Conservation (phyloP, 2,113 vertebrate species). For the Cinclus cinclus region DNA sequence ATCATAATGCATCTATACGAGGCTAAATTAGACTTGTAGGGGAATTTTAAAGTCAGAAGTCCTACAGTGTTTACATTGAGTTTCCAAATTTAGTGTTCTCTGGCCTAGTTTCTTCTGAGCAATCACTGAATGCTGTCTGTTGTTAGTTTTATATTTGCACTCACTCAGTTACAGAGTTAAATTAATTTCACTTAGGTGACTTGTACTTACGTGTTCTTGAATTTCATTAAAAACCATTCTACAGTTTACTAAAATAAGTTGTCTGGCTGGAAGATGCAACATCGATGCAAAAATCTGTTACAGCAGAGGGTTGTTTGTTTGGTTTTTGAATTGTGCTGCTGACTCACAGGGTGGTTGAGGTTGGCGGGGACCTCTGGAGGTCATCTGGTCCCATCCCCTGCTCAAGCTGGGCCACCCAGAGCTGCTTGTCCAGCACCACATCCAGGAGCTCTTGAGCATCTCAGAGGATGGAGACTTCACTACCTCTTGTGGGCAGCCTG, state of each 20-base stretch:
- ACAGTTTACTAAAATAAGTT: not conserved
- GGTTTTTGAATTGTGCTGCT: not conserved
- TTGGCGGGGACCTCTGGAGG: not conserved
- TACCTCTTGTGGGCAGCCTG: not conserved
- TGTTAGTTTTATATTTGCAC: not conserved
- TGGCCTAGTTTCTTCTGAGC: not conserved
- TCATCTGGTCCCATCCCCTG: not conserved
- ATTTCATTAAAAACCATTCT: not conserved
- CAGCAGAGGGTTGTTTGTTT: not conserved
- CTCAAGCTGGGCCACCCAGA: not conserved
- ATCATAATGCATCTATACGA: accelerated
- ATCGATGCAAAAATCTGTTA: not conserved
- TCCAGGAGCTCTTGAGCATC: not conserved
- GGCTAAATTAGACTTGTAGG: not conserved
- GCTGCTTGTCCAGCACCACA: not conserved
- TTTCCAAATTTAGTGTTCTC: not conserved
- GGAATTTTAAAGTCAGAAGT: not conserved
- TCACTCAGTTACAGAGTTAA: not conserved
- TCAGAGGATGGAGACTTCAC: not conserved
- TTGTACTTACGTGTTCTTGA: not conserved
- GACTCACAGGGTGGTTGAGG: not conserved
- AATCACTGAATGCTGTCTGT: not conserved
- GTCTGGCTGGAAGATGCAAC: not conserved
- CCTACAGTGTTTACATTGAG: not conserved
- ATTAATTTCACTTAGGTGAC: not conserved